Evolutionary conservation across 2,113 vertebrate species (phyloP).

Genomic region (Bufo bufo): DNA sequence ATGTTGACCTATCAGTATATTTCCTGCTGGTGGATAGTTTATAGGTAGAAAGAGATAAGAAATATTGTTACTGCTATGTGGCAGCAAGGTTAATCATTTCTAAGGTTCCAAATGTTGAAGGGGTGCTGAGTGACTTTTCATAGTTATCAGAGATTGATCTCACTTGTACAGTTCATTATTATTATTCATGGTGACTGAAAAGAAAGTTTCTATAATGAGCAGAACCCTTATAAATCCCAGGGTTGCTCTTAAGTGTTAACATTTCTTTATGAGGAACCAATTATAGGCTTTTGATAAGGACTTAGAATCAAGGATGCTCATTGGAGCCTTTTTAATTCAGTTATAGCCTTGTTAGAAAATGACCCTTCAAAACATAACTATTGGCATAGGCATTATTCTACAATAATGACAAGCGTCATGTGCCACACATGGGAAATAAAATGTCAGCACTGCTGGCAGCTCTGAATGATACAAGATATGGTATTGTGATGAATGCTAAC

Average conservation of each 20-base stretch:
- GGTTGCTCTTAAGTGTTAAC: background rate
- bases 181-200: background rate
- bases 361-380: constrained; percentile 21
- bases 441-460: background rate
- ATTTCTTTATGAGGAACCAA: background rate
- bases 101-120: background rate
- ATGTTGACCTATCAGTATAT: too few species aligned
- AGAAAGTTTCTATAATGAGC: background rate
- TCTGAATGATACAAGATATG: constrained; percentile 13
- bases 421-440: background rate
- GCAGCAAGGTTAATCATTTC: background rate
- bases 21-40: too few species aligned
- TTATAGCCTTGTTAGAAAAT: constrained; percentile 26
- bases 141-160: background rate
- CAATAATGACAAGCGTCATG: background rate
- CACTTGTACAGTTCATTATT: background rate
- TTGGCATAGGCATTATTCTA: constrained; percentile 8
- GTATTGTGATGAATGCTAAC: background rate
- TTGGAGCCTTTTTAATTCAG: constrained; percentile 22
- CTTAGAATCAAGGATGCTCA: background rate
- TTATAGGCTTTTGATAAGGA: background rate
- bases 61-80: too few species aligned
- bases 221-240: background rate
- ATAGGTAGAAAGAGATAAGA: too few species aligned
- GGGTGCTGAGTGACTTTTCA: background rate